Percentiles rank a stretch among this genome's conserved stretches.
Evolutionary conservation across 1,140 invertebrate genomes (phyloP).

Genomic region (Lepidurus apus): DNA sequence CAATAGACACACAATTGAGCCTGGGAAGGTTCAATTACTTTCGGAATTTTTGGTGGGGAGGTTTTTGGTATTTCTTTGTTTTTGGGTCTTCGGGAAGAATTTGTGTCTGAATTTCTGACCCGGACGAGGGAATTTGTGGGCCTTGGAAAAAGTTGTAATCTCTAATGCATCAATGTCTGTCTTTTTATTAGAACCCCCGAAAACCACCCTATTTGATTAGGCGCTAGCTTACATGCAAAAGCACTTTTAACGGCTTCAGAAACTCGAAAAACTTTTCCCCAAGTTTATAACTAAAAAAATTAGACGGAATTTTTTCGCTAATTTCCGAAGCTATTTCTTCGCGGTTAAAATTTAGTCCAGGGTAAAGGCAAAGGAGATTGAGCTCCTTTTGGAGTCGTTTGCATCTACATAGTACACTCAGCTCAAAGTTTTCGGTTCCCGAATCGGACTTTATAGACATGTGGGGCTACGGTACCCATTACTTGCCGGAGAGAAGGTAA

Average conservation of each 20-base stretch:
- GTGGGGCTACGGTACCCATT: neutral
- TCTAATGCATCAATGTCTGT: neutral
- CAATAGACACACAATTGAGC: neutral
- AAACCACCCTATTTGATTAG: neutral
- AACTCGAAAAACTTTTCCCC: too few species aligned
- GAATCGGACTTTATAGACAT: constrained; percentile 7
- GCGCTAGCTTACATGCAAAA: neutral
- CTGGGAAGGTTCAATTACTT: neutral
- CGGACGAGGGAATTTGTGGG: too few species aligned
- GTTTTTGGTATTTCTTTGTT: neutral
- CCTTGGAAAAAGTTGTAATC: neutral
- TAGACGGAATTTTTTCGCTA: too few species aligned
- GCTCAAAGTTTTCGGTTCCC: constrained; percentile 1
- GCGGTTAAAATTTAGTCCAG: too few species aligned
- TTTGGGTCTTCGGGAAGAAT: neutral
- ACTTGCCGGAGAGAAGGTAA: constrained; percentile 11
- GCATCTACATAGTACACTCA: neutral
- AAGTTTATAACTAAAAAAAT: too few species aligned
- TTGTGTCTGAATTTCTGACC: too few species aligned
- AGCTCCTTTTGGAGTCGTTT: neutral
- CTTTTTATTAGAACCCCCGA: neutral
- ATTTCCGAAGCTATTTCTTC: too few species aligned
- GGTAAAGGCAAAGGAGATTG: too few species aligned
- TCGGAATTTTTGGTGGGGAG: neutral
- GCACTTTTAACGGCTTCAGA: neutral